These are phyloP conservation scores for Nestor notabilis DNA, from an alignment of 2,113 vertebrate genomes.

Conservation along the genomic window DNA sequence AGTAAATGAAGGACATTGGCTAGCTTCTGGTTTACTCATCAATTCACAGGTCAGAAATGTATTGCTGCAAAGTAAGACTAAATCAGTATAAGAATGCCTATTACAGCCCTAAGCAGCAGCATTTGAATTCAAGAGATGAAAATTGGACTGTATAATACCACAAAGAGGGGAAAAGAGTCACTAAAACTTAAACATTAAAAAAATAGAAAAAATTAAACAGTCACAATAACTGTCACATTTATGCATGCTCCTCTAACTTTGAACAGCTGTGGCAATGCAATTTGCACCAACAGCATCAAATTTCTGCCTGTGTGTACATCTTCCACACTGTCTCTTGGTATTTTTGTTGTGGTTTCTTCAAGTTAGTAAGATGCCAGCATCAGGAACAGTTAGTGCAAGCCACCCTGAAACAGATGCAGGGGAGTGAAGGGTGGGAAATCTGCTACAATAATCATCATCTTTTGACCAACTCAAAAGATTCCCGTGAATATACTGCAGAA, in stretches of 20 bases:
- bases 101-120: neutral
- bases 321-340: neutral
- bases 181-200: neutral
- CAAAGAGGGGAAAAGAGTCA: neutral
- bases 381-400: neutral
- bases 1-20: neutral
- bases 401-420: neutral
- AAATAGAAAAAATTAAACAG: neutral
- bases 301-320: neutral
- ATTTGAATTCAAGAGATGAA: neutral
- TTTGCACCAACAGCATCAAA: neutral
- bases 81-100: neutral
- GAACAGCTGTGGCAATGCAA: neutral
- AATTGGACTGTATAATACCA: neutral
- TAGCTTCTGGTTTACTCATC: neutral
- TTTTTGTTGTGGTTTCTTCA: neutral
- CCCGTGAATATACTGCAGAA: neutral
- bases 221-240: neutral
- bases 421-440: neutral
- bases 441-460: neutral
- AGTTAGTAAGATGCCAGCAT: neutral
- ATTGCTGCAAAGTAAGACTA: neutral
- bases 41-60: neutral
- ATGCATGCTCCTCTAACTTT: neutral
- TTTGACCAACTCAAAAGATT: neutral